Base-by-base conservation (phyloP, 2,113 vertebrate genomes). In the Prochilodus magdalenae region DNA sequence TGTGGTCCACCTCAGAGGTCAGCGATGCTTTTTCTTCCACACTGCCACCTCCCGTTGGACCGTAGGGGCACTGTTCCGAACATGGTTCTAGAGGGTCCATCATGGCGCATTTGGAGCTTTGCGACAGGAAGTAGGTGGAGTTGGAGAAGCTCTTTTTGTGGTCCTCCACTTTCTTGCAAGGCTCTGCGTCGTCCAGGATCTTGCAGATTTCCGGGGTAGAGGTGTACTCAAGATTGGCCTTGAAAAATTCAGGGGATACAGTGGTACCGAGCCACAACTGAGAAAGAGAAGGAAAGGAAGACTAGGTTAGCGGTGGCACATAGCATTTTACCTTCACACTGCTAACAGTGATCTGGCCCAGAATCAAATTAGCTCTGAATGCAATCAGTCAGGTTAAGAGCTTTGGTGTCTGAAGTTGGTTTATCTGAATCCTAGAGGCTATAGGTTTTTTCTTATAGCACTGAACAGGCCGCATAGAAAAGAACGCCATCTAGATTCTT, bases 41-140 rank as follows among this genome's bases (percentile, higher is more conserved):
- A 0, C 0, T 29, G 2, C 63, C 33, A 14, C 69, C 20, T 5
- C 29, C 55, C 0, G 72, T 51, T 0, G 88, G 87, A 0, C 87
- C 87, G 1, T 90, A 91, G 3, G 90, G 89, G 1, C 84, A 65
- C 11, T 92, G 84, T 0, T 14, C 1, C 0, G 49, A 66, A 12
- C 90, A 89, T 18, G 87, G 81, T 33, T 83, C 47, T 67, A 90
- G 87, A 22, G 71, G 27, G 59, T 71, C 65, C 8, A 3, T 8
- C 3, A 26, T 1, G 1, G 57, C 75, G 4, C 83, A 63, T 44
- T 75, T 82, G 12, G 85, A 77, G 24, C 62, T 86, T 44, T 82
- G 72, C 12, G 84, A 82, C 1, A 88, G 49, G 20, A 92, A 89
- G 83, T 92, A 91, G 30, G n/a, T 91, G 22, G 87, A 90, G 72